Conservation (phyloP, 2,797 vertebrate genomes). For the Anableps anableps region DNA sequence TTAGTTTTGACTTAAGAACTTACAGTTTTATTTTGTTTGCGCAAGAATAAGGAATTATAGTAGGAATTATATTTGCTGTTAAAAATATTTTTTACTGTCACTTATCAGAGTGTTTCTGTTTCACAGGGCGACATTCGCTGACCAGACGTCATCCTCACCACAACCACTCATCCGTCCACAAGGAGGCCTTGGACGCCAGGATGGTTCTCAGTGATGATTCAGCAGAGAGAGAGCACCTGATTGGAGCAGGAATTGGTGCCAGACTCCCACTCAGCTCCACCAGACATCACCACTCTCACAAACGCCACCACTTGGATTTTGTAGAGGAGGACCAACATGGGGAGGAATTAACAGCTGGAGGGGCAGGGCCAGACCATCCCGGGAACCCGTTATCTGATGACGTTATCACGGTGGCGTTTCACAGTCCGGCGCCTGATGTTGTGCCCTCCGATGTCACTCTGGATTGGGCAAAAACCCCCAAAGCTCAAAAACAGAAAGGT, state of each 20-base stretch:
- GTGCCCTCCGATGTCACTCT: conserved; percentile 51
- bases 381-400: conserved; percentile 75
- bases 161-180: conserved; percentile 69
- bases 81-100: neutral
- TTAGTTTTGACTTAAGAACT: neutral
- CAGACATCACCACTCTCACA: conserved; percentile 63
- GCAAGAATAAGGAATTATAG: neutral
- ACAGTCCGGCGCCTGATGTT: conserved; percentile 79
- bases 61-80: neutral
- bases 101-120: conserved; percentile 34
- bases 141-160: conserved; percentile 66
- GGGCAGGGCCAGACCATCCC: conserved; percentile 73
- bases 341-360: conserved; percentile 73
- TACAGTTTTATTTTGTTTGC: neutral
- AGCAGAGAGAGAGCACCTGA: conserved; percentile 78
- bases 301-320: conserved; percentile 60
- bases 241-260: conserved; percentile 48
- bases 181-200: conserved; percentile 64
- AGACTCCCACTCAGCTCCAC: conserved; percentile 54
- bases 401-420: conserved; percentile 86
- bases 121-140: conserved; percentile 70
- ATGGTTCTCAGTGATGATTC: conserved; percentile 77
- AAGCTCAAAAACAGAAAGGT: conserved; percentile 71
- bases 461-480: conserved; percentile 57
- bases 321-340: conserved; percentile 64